These are phyloP conservation scores for Pseudomyrmex sp. DNA, from an alignment of 1,140 invertebrate genomes.

Conservation along the genomic window DNA sequence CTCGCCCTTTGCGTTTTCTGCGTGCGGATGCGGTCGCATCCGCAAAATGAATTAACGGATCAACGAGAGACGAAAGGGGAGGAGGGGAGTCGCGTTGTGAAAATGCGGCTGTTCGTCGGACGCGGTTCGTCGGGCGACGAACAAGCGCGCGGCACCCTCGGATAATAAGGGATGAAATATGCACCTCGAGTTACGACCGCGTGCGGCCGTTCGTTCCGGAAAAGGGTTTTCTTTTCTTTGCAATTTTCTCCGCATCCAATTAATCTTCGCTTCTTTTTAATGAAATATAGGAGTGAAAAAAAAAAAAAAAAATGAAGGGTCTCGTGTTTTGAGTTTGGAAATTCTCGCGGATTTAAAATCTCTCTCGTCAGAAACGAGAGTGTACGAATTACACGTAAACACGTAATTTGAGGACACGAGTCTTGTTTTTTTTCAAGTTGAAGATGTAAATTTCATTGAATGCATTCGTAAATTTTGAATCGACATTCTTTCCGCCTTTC, in stretches of 20 bases:
- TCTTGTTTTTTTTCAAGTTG: too few relatives aligned
- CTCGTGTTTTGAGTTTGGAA: neutral
- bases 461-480: too few relatives aligned
- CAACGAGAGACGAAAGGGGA: conserved; percentile 41
- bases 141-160: conserved; percentile 23
- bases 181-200: conserved; percentile 49
- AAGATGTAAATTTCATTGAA: too few relatives aligned
- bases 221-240: conserved; percentile 12
- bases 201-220: neutral
- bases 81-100: conserved; percentile 28
- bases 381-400: too few relatives aligned
- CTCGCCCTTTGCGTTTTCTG: conserved; percentile 29
- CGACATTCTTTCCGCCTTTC: too few relatives aligned
- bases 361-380: too few relatives aligned
- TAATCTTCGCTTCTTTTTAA: conserved; percentile 5
- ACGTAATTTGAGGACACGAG: too few relatives aligned
- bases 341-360: too few relatives aligned
- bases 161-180: conserved; percentile 67
- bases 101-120: conserved; percentile 50
- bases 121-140: conserved; percentile 25
- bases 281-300: neutral
- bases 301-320: conserved; percentile 1
- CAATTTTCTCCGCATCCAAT: conserved; percentile 19
- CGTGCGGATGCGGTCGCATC: conserved; percentile 16
- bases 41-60: conserved; percentile 31